Evolutionary conservation across 1,140 invertebrate genomes (phyloP).

Genomic region (Aphaenogaster floridana): DNA sequence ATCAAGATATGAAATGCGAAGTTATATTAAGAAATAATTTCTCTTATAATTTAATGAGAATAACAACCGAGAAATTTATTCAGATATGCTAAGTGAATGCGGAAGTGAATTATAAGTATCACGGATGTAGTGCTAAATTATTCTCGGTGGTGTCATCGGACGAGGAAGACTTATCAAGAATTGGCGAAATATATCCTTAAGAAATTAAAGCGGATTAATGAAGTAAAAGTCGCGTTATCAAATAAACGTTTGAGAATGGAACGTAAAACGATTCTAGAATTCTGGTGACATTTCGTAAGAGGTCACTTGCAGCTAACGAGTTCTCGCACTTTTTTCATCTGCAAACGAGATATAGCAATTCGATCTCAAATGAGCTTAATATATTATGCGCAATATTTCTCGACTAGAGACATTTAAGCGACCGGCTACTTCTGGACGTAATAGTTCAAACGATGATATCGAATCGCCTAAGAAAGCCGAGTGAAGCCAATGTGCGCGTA

Average conservation of each 20-base stretch:
- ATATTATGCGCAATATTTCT: constrained; percentile 32
- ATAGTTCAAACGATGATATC: constrained; percentile 66
- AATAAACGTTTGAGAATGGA: constrained; percentile 5
- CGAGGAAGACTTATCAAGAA: neutral
- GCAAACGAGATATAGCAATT: constrained; percentile 50
- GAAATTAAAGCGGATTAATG: neutral
- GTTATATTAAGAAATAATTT: constrained; percentile 28
- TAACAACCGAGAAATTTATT: constrained; percentile 50
- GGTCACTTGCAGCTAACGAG: constrained; percentile 61
- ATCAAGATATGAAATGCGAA: constrained; percentile 12
- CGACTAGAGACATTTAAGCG: constrained; percentile 67
- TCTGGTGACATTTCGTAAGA: constrained; percentile 43
- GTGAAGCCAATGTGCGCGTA: neutral
- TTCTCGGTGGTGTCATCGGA: neutral
- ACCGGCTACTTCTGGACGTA: constrained; percentile 34
- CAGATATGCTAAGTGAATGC: constrained; percentile 21
- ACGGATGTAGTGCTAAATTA: constrained; percentile 4
- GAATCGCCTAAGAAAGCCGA: neutral
- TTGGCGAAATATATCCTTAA: neutral
- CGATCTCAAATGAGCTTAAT: neutral
- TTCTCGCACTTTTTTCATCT: constrained; percentile 41
- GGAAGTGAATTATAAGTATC: constrained; percentile 47
- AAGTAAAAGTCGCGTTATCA: neutral
- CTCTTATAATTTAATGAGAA: constrained; percentile 46
- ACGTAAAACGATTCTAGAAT: constrained; percentile 15